Conservation (phyloP, 2,797 vertebrate genomes). For the Aplochiton taeniatus region DNA sequence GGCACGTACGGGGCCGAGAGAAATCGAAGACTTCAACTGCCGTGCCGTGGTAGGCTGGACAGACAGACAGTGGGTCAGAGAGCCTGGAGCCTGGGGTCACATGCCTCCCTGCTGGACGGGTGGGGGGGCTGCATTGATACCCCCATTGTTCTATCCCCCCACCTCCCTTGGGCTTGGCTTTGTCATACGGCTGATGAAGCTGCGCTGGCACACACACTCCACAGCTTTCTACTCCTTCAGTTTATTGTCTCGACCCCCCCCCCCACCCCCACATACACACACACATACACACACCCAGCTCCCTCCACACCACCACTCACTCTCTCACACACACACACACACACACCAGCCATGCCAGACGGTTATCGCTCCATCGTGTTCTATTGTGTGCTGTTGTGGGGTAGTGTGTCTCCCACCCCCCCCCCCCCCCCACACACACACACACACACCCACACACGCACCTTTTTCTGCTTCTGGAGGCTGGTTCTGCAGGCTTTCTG, state of each 20-base stretch:
- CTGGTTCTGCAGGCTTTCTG: not conserved
- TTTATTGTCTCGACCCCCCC: constrained; percentile 18
- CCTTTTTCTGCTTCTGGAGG: constrained; percentile 23
- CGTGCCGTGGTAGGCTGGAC: not conserved
- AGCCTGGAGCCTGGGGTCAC: not conserved
- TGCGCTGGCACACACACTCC: constrained; percentile 25
- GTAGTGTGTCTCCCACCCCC: constrained; percentile 12
- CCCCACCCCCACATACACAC: not conserved
- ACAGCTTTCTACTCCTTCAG: constrained; percentile 22
- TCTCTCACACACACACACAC: not conserved
- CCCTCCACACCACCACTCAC: too few relatives aligned
- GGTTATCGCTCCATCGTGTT: constrained; percentile 52
- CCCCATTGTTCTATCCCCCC: constrained; percentile 1
- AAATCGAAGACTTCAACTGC: not conserved
- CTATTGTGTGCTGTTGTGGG: constrained; percentile 44
- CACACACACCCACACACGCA: not conserved
- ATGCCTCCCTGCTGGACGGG: not conserved
- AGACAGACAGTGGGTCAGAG: not conserved
- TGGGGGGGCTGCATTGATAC: constrained; percentile 1
- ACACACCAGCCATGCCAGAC: constrained; percentile 42
- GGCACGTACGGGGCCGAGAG: not conserved
- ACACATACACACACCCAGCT: constrained; percentile 10
- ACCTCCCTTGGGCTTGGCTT: not conserved
- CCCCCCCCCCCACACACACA: not conserved
- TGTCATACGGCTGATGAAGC: not conserved